These are phyloP conservation scores for Alectoris magna DNA, from an alignment of 2,797 vertebrate genomes.

Conservation along the genomic window DNA sequence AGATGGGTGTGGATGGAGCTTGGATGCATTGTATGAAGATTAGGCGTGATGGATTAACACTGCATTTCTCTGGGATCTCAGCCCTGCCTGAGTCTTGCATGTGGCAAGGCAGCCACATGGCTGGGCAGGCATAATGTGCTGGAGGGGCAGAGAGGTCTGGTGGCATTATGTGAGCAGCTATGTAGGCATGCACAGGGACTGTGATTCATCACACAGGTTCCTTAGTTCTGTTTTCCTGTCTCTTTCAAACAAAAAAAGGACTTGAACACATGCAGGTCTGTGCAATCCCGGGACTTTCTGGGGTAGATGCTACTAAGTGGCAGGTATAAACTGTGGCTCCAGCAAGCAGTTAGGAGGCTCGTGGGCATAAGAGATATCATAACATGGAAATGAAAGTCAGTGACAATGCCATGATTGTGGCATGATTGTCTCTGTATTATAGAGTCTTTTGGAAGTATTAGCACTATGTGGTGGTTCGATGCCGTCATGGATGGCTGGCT, in stretches of 20 bases:
- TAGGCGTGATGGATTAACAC: conserved; percentile 42
- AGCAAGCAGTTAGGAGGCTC: not conserved
- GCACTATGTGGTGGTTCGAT: not conserved
- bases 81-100: not conserved
- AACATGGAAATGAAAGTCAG: conserved; percentile 49
- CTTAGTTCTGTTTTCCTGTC: not conserved
- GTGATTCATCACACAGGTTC: fast-evolving
- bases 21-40: conserved; percentile 42
- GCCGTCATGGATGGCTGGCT: fast-evolving
- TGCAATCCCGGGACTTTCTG: not conserved
- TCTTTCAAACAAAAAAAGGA: not conserved
- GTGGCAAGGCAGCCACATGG: not conserved
- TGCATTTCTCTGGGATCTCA: not conserved
- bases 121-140: not conserved
- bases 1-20: not conserved
- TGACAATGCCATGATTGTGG: not conserved
- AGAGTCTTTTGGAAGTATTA: conserved; percentile 6
- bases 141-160: not conserved
- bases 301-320: not conserved
- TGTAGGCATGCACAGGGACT: not conserved
- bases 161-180: fast-evolving
- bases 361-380: conserved; percentile 33
- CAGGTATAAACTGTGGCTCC: conserved; percentile 42
- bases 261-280: not conserved
- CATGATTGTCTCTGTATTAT: not conserved